Base-by-base conservation (phyloP, 2,888 invertebrate genomes). In the Alentia gelatinosa region DNA sequence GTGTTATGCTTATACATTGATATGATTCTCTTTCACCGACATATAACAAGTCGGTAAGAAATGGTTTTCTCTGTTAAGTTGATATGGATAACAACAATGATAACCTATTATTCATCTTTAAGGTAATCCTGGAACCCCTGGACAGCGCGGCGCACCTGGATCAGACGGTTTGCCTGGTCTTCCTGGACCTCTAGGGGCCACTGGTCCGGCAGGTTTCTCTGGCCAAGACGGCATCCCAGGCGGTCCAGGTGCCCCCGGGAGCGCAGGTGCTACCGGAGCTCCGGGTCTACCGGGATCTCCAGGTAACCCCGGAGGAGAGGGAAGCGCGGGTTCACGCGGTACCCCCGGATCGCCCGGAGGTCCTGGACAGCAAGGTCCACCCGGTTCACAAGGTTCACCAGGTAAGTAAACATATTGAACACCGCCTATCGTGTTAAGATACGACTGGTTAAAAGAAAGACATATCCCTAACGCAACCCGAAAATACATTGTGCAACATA, bases 101-200 rank as follows among this genome's bases (percentile, higher is more conserved):
- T n/a, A n/a, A n/a, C n/a, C n/a, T n/a, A n/a, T n/a, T n/a, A n/a
- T n/a, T n/a, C n/a, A n/a, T n/a, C n/a, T n/a, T n/a, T n/a, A n/a
- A 0, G 93, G 94, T 63, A 23, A 63, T 12, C 37, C 40, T 23
- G 90, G 90, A n/a, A 75, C 37, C 75, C 5, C 75, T 35, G 91
- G 91, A 68, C 86, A 47, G 39, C 83, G n/a, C 0, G 92, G 92
- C 23, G 97, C 97, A 1, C 97, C 97, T 26, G 98, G 98, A 84
- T 97, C 97, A 56, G 0, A 47, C 75, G 91, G 91, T 19, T n/a
- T 42, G 0, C 96, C 97, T 93, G 98, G 98, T 79, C 94, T 93
- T 19, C 89, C 92, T 33, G 95, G 95, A 47, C 68, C 33, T 89
- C 15, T 35, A 23, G 91, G 91, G 26, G 15, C 42, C 91, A 37